These are phyloP conservation scores for Mythimna loreyi DNA, from an alignment of 2,888 invertebrate genomes.

Conservation along the genomic window DNA sequence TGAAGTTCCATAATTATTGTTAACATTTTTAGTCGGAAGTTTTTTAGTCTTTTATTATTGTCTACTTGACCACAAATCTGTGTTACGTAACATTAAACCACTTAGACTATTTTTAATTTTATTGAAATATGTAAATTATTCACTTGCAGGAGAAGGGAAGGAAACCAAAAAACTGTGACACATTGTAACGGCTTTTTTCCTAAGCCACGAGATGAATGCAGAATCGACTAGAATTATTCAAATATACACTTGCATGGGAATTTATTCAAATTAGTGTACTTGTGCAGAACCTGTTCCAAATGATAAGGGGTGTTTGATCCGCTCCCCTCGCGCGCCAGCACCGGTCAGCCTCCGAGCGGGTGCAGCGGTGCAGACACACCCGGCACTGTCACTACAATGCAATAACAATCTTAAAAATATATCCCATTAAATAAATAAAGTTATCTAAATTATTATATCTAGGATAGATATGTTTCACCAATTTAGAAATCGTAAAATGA, in stretches of 20 bases:
- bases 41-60: background rate
- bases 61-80: background rate
- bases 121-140: conserved; percentile 60
- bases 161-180: conserved; percentile 54
- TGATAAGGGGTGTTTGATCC: conserved; percentile 67
- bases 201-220: conserved; percentile 62
- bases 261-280: conserved; percentile 87
- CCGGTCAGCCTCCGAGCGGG: conserved; percentile 64
- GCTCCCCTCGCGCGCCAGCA: conserved; percentile 62
- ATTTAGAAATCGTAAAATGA: conserved; percentile 24
- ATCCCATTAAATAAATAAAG: background rate
- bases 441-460: background rate
- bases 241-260: conserved; percentile 77
- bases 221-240: conserved; percentile 60
- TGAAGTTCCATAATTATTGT: conserved; percentile 1
- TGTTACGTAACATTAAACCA: conserved; percentile 3
- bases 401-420: background rate
- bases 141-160: conserved; percentile 54
- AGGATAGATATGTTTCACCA: conserved; percentile 7
- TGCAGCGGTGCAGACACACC: conserved; percentile 55
- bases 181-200: conserved; percentile 66
- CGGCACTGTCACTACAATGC: conserved; percentile 33
- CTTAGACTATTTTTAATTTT: background rate
- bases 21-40: background rate
- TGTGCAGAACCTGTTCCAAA: conserved; percentile 80